Evolutionary conservation across 2,888 invertebrate genomes (phyloP).

Genomic region (Diaphora mendica): DNA sequence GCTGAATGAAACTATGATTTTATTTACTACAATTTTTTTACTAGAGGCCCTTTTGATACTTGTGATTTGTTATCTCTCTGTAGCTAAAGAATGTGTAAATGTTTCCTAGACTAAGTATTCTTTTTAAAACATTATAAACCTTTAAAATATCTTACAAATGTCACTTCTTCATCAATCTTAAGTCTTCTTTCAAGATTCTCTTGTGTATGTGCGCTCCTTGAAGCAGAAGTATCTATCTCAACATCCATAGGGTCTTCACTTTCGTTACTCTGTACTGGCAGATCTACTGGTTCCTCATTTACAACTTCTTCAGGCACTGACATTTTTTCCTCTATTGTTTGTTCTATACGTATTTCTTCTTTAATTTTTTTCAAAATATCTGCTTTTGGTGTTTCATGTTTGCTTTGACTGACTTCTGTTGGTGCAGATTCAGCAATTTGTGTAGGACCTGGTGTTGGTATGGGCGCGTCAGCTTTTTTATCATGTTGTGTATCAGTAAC

Average conservation of each 20-base stretch:
- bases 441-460: constrained; percentile 16
- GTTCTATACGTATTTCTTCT: constrained; percentile 44
- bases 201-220: constrained; percentile 54
- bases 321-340: constrained; percentile 15
- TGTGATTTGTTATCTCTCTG: no score
- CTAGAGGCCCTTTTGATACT: no score
- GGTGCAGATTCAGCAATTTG: constrained; percentile 42
- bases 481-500: constrained; percentile 41
- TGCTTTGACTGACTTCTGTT: constrained; percentile 39
- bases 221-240: constrained; percentile 31
- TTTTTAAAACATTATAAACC: no score
- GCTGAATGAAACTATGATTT: no score
- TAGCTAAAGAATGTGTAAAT: not conserved
- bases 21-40: no score
- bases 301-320: constrained; percentile 7
- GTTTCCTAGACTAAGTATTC: no score
- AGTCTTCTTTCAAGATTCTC: constrained; percentile 74
- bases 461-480: constrained; percentile 25
- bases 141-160: constrained; percentile 70
- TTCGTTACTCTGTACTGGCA: constrained; percentile 23
- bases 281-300: constrained; percentile 19
- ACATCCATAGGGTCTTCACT: constrained; percentile 33
- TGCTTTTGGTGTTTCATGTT: constrained; percentile 56
- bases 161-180: constrained; percentile 81
- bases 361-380: constrained; percentile 61